Evolutionary conservation across 53 echinoderm and acorn worm genomes (phyloP).

Genomic region (Antedon mediterranea): DNA sequence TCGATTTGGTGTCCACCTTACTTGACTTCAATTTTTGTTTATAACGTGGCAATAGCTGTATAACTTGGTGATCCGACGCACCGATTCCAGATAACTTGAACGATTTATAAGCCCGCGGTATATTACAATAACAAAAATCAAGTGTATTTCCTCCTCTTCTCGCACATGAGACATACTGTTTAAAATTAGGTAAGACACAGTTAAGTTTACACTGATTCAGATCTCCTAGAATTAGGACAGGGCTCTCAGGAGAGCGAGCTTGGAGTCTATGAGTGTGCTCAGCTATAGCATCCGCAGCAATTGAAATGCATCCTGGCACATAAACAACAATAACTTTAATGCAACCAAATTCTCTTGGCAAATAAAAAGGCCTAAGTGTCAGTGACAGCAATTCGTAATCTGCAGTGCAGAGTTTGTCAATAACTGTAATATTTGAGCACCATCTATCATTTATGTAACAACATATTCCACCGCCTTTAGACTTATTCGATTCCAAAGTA

Average conservation of each 20-base stretch:
- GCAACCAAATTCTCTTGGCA: neutral
- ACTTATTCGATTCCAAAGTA: too few relatives aligned
- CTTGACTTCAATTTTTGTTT: conserved; percentile 2
- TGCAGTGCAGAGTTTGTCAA: too few relatives aligned
- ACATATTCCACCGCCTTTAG: too few relatives aligned
- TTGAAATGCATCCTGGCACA: neutral
- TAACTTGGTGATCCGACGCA: too few relatives aligned
- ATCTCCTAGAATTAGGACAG: neutral
- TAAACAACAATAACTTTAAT: neutral
- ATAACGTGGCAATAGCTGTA: neutral
- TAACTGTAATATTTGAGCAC: too few relatives aligned
- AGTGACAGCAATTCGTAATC: too few relatives aligned
- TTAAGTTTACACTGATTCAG: neutral
- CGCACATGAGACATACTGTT: neutral
- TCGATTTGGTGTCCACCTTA: neutral
- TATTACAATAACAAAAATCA: conserved; percentile 1
- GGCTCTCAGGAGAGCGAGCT: neutral
- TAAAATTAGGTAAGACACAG: neutral
- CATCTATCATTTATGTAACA: too few relatives aligned
- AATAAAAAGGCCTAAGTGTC: neutral
- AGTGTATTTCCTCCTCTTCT: neutral
- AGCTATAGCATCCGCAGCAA: neutral
- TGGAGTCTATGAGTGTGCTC: neutral
- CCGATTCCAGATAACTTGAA: neutral
- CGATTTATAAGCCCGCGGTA: too few relatives aligned